These are phyloP conservation scores for Dasyurus viverrinus DNA, from an alignment of 2,113 vertebrate genomes.

Conservation along the genomic window DNA sequence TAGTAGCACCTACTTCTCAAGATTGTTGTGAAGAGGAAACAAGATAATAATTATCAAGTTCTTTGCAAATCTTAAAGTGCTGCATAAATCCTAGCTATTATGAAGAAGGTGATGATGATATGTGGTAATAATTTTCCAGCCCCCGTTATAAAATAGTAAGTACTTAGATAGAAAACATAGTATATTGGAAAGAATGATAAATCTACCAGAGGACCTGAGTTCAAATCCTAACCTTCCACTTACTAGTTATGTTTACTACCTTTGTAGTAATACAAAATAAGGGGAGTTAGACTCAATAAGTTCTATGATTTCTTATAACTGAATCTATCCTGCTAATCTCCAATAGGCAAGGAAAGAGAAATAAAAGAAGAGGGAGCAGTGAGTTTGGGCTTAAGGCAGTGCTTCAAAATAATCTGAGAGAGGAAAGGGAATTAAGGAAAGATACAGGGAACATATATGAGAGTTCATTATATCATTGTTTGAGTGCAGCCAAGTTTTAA, in stretches of 20 bases:
- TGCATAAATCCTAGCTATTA: neutral
- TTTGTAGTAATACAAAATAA: neutral
- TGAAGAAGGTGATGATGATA: neutral
- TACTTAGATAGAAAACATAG: neutral
- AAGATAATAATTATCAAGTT: neutral
- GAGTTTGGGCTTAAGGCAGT: neutral
- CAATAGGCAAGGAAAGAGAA: neutral
- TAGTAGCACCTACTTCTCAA: neutral
- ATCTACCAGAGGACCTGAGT: neutral
- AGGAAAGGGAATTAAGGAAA: neutral
- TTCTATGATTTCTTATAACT: neutral
- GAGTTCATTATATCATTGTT: neutral
- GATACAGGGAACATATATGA: neutral
- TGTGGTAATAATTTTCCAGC: neutral
- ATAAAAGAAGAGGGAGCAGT: neutral
- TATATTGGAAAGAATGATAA: neutral
- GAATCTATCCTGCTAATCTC: neutral
- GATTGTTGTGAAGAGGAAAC: neutral
- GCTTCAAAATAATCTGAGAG: neutral
- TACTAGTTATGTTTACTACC: neutral
- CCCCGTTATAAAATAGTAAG: neutral
- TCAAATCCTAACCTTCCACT: neutral
- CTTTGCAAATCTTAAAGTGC: neutral
- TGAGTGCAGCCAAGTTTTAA: neutral
- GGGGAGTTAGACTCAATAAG: neutral